A percentile compares a stretch with the other conserved stretches of the same genome.
Conservation (phyloP, 2,113 vertebrate species). For the Lepidothrix coronata region DNA sequence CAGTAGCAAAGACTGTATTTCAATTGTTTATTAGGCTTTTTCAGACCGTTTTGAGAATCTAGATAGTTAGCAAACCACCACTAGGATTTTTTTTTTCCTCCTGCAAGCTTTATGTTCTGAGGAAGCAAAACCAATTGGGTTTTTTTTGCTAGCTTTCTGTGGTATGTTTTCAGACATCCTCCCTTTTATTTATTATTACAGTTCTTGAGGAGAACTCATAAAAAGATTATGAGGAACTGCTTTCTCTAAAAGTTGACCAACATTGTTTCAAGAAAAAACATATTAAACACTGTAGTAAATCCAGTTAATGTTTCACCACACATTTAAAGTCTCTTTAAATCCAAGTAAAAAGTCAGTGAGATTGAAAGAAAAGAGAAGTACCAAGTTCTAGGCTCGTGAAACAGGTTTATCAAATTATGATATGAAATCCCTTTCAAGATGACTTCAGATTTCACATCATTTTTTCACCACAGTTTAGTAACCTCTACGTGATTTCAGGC, state of each 20-base stretch:
- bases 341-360: neutral
- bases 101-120: neutral
- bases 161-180: neutral
- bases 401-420: neutral
- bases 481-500: neutral
- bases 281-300: neutral
- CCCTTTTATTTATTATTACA: neutral
- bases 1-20: neutral
- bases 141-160: neutral
- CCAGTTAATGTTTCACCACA: neutral
- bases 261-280: neutral
- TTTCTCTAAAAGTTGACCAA: neutral
- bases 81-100: neutral
- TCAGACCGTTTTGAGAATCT: neutral
- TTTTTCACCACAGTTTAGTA: neutral
- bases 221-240: neutral
- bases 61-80: neutral
- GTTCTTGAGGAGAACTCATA: neutral
- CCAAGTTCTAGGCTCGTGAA: neutral
- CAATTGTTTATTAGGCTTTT: neutral
- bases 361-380: neutral
- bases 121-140: neutral
- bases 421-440: neutral
- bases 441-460: neutral
- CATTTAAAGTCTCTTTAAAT: neutral